Evolutionary conservation across 2,797 vertebrate species (phyloP), one percentile per base, ranked within the genome.

Genomic region (Phoeniculus purpureus): DNA sequence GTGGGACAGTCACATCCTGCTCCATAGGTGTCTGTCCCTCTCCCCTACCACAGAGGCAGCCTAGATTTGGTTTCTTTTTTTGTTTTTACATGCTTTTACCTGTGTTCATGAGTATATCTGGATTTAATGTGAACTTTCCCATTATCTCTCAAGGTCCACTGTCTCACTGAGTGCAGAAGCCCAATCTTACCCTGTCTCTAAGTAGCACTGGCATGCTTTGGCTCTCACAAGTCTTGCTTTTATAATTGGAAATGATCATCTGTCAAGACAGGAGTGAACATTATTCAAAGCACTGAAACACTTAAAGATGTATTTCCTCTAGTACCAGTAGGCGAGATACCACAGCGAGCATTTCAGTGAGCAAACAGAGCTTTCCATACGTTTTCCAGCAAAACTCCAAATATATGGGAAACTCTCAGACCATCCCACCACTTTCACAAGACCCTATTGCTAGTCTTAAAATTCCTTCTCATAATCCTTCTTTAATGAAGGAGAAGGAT

Each of bases 401-500:
- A 32, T 81, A 87, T 3, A 27, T 47, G 18, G 60, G 62, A 64
- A 86, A 71, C 29, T 31, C n/a, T 23, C 52, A 66, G 54, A 70
- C 50, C 54, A 74, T 77, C 61, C 37, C 15, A 52, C 29, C 9
- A 40, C 67, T 73, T 81, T 27, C 70, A 66, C 25, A 71, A 85
- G 27, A 76, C 15, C 8, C 3, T 0, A 2, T 10, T 76, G 40
- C 47, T 18, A 51, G 48, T 54, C 62, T 60, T 64, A 59, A 79
- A 73, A 58, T 65, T 65, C 77, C 55, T 90, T 64, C 76, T 40
- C 79, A 47, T 18, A 75, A 71, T 32, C 31, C 34, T 85, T 78
- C 77, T 77, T 87, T 75, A 85, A 89, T 66, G 60, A 87, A 72
- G 81, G 22, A 80, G 68, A 59, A 72, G 56, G 65, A 94, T 72